phyloP scores from a whole-genome alignment of 2,797 vertebrate genomes.

The Lepilemur ruficaudatus region DNA sequence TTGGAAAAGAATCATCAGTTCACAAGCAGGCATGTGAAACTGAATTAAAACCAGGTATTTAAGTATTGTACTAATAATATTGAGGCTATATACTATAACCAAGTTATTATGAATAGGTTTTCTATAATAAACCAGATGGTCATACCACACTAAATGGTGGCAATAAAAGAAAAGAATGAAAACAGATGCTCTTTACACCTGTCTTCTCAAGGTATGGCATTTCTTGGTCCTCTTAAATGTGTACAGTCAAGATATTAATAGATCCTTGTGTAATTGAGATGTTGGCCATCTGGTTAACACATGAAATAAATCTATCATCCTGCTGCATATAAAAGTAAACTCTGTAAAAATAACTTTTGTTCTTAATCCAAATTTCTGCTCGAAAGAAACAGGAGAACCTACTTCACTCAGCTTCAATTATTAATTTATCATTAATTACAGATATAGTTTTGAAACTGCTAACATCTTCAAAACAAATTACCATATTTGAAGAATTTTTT shows the following conservation, averaged over 20 bases:
- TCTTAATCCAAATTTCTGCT: constrained; percentile 31
- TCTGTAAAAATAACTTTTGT: not conserved
- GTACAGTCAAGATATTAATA: not conserved
- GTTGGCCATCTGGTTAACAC: not conserved
- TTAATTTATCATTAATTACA: not conserved
- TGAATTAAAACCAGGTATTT: constrained; percentile 7
- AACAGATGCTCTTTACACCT: not conserved
- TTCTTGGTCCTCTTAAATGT: not conserved
- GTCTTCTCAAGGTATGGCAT: not conserved
- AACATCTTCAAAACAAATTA: constrained; percentile 16
- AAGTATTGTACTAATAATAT: not conserved
- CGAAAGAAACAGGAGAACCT: not conserved
- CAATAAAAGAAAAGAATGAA: constrained; percentile 13
- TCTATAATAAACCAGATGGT: not conserved
- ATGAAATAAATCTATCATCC: not conserved
- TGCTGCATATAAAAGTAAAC: not conserved
- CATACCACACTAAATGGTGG: not conserved
- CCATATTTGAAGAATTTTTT: constrained; percentile 2
- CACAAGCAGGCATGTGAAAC: not conserved
- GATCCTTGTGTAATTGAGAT: not conserved
- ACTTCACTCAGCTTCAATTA: constrained; percentile 4
- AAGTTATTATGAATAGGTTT: not conserved
- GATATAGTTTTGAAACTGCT: constrained; percentile 20
- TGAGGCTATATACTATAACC: not conserved
- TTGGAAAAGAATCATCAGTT: not conserved